A percentile compares a stretch with the other conserved stretches of the same genome.
These are phyloP conservation scores for Drosophila ochracea DNA, from an alignment of 2,888 invertebrate species.

Conservation along the genomic window DNA sequence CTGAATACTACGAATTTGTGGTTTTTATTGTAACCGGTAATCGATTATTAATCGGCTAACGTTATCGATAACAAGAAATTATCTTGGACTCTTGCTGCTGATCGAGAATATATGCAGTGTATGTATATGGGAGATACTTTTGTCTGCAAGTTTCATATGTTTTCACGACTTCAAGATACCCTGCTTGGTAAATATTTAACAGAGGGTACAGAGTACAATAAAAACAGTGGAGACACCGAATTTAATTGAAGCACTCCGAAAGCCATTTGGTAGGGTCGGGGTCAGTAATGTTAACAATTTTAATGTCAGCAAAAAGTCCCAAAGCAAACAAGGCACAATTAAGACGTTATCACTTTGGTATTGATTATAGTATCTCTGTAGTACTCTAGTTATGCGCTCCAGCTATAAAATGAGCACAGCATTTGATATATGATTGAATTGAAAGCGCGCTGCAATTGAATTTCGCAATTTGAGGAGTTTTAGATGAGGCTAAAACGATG, in stretches of 20 bases:
- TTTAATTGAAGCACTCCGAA: neutral
- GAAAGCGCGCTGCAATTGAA: constrained; percentile 26
- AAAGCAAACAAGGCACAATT: constrained; percentile 13
- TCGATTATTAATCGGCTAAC: neutral
- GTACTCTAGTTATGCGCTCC: neutral
- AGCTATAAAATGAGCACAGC: neutral
- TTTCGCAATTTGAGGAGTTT: constrained; percentile 13
- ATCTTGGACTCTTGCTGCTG: neutral
- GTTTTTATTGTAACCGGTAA: no score
- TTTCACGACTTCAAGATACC: neutral
- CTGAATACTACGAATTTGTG: neutral
- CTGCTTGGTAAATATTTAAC: neutral
- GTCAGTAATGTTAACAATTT: constrained; percentile 11
- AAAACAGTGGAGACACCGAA: neutral
- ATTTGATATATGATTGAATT: neutral
- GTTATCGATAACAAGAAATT: neutral
- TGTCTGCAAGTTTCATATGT: neutral
- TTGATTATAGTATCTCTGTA: neutral
- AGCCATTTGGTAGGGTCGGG: neutral
- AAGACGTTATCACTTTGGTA: neutral
- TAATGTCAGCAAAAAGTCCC: constrained; percentile 1
- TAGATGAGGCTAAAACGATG: constrained; percentile 21
- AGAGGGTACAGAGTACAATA: neutral
- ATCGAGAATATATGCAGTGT: neutral
- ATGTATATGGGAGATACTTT: neutral